These are phyloP conservation scores for Oxyura jamaicensis DNA, from an alignment of 2,113 vertebrate genomes.

Conservation along the genomic window DNA sequence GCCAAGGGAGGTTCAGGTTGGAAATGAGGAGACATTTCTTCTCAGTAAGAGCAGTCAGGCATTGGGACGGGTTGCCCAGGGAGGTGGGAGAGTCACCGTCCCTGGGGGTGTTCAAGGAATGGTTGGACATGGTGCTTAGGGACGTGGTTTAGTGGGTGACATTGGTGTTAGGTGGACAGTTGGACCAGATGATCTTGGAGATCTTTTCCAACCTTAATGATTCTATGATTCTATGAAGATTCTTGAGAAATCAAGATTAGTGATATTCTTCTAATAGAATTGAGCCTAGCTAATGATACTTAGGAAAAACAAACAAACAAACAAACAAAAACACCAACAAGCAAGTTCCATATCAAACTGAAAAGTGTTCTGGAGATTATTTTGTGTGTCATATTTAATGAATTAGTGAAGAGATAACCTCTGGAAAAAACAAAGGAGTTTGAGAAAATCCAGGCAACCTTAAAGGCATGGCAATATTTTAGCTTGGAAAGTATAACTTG, in stretches of 20 bases:
- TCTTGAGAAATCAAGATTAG: not conserved
- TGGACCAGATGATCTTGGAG: no score
- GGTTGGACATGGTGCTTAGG: no score
- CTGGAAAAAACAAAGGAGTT: not conserved
- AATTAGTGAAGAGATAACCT: not conserved
- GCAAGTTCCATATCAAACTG: not conserved
- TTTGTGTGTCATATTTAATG: not conserved
- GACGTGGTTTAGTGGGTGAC: no score
- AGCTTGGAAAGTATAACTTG: not conserved
- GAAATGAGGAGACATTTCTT: no score
- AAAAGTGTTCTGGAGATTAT: not conserved
- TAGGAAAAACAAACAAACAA: not conserved
- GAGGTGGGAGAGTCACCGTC: no score
- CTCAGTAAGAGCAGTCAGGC: no score
- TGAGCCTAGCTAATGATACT: not conserved
- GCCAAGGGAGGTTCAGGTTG: no score
- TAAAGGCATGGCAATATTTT: not conserved
- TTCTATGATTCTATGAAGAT: not conserved
- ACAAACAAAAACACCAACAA: not conserved
- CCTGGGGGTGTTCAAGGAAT: no score
- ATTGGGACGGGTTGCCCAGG: no score
- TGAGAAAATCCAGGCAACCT: not conserved
- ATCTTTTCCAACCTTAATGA: no score
- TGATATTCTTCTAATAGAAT: not conserved
- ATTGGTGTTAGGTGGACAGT: no score